These are phyloP conservation scores for Bagarius yarrelli DNA, from an alignment of 2,113 vertebrate genomes.

Conservation along the genomic window DNA sequence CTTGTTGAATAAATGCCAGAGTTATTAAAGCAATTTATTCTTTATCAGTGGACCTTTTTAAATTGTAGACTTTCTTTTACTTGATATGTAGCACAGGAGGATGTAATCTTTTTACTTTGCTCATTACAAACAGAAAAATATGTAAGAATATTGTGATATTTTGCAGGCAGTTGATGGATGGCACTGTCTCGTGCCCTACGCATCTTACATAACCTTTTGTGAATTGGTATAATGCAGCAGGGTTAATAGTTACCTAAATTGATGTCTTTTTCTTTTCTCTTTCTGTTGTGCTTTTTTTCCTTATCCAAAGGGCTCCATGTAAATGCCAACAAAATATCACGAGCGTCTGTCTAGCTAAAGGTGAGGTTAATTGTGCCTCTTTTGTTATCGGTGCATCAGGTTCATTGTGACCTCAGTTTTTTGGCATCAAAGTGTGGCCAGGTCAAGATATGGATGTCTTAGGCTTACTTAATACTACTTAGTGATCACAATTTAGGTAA, in stretches of 20 bases:
- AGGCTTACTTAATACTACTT: no score
- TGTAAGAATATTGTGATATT: constrained; percentile 38
- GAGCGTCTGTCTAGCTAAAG: constrained; percentile 35
- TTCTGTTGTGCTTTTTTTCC: constrained; percentile 12
- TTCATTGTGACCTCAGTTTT: constrained; percentile 22
- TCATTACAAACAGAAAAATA: constrained; percentile 44
- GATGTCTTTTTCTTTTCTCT: constrained; percentile 13
- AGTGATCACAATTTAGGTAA: no score
- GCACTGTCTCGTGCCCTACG: constrained; percentile 8
- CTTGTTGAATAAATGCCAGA: constrained; percentile 30
- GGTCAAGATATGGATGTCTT: no score
- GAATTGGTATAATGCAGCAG: constrained; percentile 32
- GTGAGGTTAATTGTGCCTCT: background rate
- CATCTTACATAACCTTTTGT: constrained; percentile 38
- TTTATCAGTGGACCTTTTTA: constrained; percentile 31
- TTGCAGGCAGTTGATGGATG: constrained; percentile 49
- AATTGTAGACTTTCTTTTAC: constrained; percentile 8
- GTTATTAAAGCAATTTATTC: constrained; percentile 40
- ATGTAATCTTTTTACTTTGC: constrained; percentile 35
- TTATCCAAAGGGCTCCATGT: constrained; percentile 32
- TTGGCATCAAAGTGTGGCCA: background rate
- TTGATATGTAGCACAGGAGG: constrained; percentile 15
- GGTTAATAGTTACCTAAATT: constrained; percentile 44
- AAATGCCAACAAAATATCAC: constrained; percentile 58
- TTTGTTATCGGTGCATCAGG: constrained; percentile 1